Evolutionary conservation across 2,797 vertebrate species (phyloP), one percentile per base, ranked within the genome.

Genomic region (Gymnothorax javanicus): DNA sequence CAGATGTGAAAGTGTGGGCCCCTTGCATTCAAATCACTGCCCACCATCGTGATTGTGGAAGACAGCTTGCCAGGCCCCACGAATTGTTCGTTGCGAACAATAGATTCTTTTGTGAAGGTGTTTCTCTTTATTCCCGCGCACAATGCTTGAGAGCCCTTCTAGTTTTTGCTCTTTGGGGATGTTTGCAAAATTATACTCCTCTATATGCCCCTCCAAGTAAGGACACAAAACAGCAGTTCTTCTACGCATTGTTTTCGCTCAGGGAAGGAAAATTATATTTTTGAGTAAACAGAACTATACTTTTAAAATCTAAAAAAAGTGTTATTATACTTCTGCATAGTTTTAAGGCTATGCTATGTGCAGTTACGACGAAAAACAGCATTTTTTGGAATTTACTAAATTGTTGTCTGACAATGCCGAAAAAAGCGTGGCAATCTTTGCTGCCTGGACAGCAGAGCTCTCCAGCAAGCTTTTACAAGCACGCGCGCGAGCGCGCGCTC

Each of bases 151-250:
- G 95, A 94, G 95, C 93, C 94, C 96, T 97, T 96, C 96, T 96
- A 94, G 94, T 91, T 88, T 43, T 88, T 87, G 94, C 96, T 95
- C 96, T 96, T 96, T 95, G 96, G 95, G 96, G 96, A 97, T 97
- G 96, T 97, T 98, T 97, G 96, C 96, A 97, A 97, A 98, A 97
- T 97, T 97, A 96, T 94, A 97, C 96, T 96, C 97, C 95, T 96
- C 95, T 91, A 88, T 95, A 90, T 87, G 88, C 91, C 94, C 94
- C 95, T 96, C 95, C 94, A 95, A 95, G 94, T 94, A 95, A 96
- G 94, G 91, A 93, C 92, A 95, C 93, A 95, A 96, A 86, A 85
- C 54, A 86, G 84, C 91, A 92, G 91, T 93, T 94, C 91, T 91
- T 89, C 85, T 87, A 90, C 59, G 89, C 93, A 93, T 94, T 94